Evolutionary conservation across 2,888 invertebrate genomes (phyloP).

Genomic region (Drosophila prostipennis): DNA sequence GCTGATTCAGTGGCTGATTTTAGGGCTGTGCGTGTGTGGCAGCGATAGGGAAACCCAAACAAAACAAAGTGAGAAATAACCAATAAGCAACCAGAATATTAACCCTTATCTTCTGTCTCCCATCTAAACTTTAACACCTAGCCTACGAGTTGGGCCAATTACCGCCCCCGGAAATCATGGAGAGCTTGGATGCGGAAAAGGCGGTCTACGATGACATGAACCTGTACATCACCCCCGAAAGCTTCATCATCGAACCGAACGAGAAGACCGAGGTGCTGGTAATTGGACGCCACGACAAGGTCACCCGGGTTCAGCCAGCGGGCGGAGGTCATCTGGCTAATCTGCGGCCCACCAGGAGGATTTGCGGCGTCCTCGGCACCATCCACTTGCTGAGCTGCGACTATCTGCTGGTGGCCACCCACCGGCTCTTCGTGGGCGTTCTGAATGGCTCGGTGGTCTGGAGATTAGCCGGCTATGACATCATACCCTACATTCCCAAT

Average conservation of each 20-base stretch:
- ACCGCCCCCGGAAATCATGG: constrained; percentile 50
- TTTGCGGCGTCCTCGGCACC: constrained; percentile 95
- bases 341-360: constrained; percentile 87
- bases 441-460: constrained; percentile 92
- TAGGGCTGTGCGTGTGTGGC: constrained; percentile 39
- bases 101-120: constrained; percentile 1
- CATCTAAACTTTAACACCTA: neutral
- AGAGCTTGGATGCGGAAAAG: constrained; percentile 42
- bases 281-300: constrained; percentile 92
- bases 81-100: constrained; percentile 8
- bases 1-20: constrained; percentile 15
- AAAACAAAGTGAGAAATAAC: constrained; percentile 8
- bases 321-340: constrained; percentile 88
- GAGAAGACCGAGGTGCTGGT: constrained; percentile 90
- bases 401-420: constrained; percentile 95
- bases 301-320: constrained; percentile 88
- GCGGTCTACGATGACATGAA: constrained; percentile 89
- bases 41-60: neutral
- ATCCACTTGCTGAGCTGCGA: constrained; percentile 93
- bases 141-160: constrained; percentile 19
- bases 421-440: constrained; percentile 91
- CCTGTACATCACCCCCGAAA: constrained; percentile 94
- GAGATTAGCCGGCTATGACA: constrained; percentile 91
- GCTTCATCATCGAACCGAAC: constrained; percentile 94
- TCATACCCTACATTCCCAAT: constrained; percentile 92